phyloP scores from a whole-genome alignment of 1,140 invertebrate species.

The Bicyclus anynana region DNA sequence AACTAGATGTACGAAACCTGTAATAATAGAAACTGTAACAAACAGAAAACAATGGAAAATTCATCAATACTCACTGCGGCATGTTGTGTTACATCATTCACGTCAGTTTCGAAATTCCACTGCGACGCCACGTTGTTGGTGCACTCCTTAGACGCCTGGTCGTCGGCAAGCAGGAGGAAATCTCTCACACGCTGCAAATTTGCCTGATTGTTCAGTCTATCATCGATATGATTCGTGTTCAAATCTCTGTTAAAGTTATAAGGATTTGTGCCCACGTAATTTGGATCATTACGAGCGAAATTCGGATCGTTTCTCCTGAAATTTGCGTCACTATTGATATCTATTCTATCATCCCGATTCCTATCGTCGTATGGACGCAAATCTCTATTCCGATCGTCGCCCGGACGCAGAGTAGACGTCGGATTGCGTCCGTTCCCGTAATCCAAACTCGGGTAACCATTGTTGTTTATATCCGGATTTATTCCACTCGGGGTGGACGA shows the following conservation, averaged over 20 bases:
- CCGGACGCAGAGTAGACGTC: conserved; percentile 56
- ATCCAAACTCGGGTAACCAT: conserved; percentile 61
- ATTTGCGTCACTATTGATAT: conserved; percentile 64
- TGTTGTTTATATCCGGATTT: conserved; percentile 71
- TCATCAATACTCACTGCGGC: conserved; percentile 84
- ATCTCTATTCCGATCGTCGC: conserved; percentile 40
- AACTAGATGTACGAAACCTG: no score
- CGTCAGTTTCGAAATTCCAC: conserved; percentile 93
- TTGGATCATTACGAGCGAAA: conserved; percentile 60
- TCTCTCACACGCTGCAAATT: conserved; percentile 62
- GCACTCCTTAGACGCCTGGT: conserved; percentile 85
- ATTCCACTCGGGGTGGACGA: conserved; percentile 64
- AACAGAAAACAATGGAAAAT: conserved; percentile 16
- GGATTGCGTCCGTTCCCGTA: conserved; percentile 49
- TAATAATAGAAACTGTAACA: neutral
- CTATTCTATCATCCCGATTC: conserved; percentile 59
- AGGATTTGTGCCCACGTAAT: conserved; percentile 58
- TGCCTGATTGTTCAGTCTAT: conserved; percentile 50
- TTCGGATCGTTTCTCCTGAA: conserved; percentile 66
- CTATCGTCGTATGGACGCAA: conserved; percentile 49
- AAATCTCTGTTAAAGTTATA: conserved; percentile 56
- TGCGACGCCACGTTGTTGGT: conserved; percentile 89
- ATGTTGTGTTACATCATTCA: conserved; percentile 88
- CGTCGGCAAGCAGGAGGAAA: conserved; percentile 83
- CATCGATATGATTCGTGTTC: conserved; percentile 53